Percentiles rank a stretch among this genome's conserved stretches.
Conservation (phyloP, 2,113 vertebrate species). For the Gallinago media region DNA sequence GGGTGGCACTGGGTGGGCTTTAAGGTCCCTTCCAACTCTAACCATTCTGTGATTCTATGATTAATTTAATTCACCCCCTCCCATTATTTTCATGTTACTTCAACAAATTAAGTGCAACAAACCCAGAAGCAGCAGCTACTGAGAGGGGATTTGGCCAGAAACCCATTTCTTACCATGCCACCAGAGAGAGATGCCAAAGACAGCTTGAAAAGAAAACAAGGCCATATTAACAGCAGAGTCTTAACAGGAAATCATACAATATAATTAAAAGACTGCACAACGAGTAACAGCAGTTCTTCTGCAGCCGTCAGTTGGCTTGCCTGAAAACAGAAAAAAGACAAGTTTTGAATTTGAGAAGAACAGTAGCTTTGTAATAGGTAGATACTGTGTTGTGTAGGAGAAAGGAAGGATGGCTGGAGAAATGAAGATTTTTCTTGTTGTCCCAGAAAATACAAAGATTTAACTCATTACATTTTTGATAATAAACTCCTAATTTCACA, state of each 20-base stretch:
- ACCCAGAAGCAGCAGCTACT: background rate
- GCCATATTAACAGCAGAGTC: background rate
- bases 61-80: no score
- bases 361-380: background rate
- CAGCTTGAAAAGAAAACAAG: background rate
- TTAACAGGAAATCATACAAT: background rate
- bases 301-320: background rate
- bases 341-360: background rate
- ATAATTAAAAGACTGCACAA: background rate
- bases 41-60: no score
- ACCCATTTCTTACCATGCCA: background rate
- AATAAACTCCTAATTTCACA: background rate
- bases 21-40: no score
- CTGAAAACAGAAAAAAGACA: background rate
- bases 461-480: background rate
- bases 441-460: background rate
- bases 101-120: background rate
- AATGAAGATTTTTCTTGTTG: background rate
- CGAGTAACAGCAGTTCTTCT: background rate
- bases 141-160: background rate
- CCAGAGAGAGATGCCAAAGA: background rate
- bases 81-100: background rate
- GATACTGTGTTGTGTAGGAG: rapidly evolving
- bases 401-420: rapidly evolving
- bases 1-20: no score